Base-by-base conservation (phyloP, 1,140 invertebrate species). In the Triops longicaudatus region DNA sequence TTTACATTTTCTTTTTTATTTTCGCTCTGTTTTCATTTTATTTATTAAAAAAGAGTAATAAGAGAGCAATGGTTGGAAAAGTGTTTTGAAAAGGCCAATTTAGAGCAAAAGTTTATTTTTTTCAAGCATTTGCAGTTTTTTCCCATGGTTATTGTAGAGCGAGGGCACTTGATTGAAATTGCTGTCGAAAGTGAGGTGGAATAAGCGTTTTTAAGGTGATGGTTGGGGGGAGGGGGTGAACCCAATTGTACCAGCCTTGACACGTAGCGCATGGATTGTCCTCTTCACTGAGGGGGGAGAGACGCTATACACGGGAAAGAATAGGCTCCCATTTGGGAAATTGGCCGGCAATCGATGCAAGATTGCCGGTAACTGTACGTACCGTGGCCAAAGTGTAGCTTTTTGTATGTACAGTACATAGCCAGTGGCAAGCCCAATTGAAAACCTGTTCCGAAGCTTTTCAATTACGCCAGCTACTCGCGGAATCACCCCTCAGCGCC, bases 141-240 rank as follows among this genome's bases (percentile, higher is more conserved):
- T 63, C 3, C 50, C 4, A 14, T 63, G 22, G 50, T 63, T 63
- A 12, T 44, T 22, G 10, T 11, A 6, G 14, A 2, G 50, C 10
- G 50, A 63, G 50, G 50, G 50, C 50, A 63, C 50, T 63, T 63
- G 50, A 63, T 63, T 63, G 50, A 63, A 63, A 63, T 63, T 63
- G 50, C 50, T 14, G 50, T 17, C 22, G 50, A 63, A 37, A 63
- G 50, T n/a, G 50, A 63, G 50, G 50, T 14, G 50, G 17, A 63
- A 63, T 63, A 63, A 63, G 50, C 50, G 50, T n/a, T 37, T 37
- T 37, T 63, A 63, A 63, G 50, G n/a, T n/a, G n/a, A n/a, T n/a
- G n/a, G n/a, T n/a, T n/a, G n/a, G n/a, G 50, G 50, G 50, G 50
- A 22, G n/a, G 31, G 7, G 31, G 31, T 37, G 31, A 37, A 37